phyloP scores from a whole-genome alignment of 2,888 invertebrate species.

The Ditula angustiorana region DNA sequence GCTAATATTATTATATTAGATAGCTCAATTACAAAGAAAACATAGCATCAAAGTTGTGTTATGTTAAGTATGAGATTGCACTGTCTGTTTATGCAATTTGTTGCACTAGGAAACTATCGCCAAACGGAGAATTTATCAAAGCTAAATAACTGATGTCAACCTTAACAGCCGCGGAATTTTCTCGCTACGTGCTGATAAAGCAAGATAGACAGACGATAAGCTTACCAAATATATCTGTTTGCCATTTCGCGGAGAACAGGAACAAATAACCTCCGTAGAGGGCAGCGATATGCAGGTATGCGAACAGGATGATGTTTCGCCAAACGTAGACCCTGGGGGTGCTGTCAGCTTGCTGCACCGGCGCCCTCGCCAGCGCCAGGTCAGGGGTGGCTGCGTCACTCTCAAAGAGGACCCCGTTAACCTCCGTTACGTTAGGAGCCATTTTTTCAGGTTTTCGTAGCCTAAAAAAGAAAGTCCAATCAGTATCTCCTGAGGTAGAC shows the following conservation, averaged over 20 bases:
- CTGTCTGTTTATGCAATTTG: not conserved
- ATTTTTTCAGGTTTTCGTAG: conserved; percentile 55
- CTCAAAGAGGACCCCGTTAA: conserved; percentile 79
- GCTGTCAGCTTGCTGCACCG: conserved; percentile 82
- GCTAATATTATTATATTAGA: no score
- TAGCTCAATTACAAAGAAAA: no score
- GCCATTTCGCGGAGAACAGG: conserved; percentile 90
- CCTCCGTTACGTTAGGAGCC: conserved; percentile 77
- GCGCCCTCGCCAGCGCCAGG: conserved; percentile 66
- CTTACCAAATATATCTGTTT: conserved; percentile 90
- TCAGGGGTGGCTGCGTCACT: conserved; percentile 78
- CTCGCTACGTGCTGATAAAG: not conserved
- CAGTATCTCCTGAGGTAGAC: not conserved
- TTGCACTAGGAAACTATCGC: not conserved
- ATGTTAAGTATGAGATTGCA: no score
- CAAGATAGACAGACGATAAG: conserved; percentile 31
- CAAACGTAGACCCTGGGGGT: conserved; percentile 89
- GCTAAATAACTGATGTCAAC: not conserved
- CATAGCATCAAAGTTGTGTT: no score
- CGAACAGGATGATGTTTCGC: conserved; percentile 93
- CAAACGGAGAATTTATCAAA: not conserved
- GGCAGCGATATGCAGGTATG: conserved; percentile 90
- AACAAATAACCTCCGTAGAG: conserved; percentile 91
- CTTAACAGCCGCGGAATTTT: not conserved
- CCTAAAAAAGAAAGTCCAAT: conserved; percentile 47